Conservation (phyloP, 2,113 vertebrate genomes). For the Gracilinanus agilis region DNA sequence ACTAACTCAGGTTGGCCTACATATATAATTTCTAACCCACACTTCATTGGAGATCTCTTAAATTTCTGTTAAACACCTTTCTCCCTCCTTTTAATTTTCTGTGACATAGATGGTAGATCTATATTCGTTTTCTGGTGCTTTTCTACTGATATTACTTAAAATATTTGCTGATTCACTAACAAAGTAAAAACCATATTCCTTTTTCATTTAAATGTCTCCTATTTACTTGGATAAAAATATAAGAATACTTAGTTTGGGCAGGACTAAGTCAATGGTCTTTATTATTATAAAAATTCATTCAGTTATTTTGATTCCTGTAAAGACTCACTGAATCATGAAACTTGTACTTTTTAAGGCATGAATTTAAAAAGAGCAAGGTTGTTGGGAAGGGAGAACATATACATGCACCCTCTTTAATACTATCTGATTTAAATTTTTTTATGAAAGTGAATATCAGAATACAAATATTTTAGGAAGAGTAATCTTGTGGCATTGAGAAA, state of each 20-base stretch:
- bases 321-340: background rate
- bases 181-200: background rate
- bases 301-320: background rate
- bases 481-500: background rate
- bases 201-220: slow-evolving; percentile 33
- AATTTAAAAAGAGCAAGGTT: background rate
- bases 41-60: background rate
- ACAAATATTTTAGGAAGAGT: background rate
- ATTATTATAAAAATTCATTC: background rate
- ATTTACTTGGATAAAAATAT: slow-evolving; percentile 31
- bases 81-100: background rate
- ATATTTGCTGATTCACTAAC: background rate
- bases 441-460: background rate
- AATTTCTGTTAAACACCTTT: background rate
- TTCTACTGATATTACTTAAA: background rate
- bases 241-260: background rate
- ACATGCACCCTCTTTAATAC: background rate
- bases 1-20: background rate
- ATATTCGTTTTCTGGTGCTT: background rate
- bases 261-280: background rate
- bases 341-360: background rate
- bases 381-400: background rate
- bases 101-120: background rate
- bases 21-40: background rate
- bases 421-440: background rate